Evolutionary conservation across 2,797 vertebrate genomes (phyloP).

Genomic region (Fistularia commersonii): DNA sequence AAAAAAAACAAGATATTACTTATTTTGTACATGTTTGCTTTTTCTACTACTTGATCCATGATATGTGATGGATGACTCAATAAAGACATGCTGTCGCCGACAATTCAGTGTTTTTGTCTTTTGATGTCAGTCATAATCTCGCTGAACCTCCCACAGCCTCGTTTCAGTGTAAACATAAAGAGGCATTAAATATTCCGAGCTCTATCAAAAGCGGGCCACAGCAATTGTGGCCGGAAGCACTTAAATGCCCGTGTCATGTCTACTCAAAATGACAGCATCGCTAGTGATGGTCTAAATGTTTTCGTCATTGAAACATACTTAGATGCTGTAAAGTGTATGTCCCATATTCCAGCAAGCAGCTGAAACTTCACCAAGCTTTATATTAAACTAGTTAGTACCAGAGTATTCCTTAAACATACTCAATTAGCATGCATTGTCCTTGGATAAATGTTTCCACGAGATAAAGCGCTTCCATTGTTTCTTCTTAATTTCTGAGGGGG

Average conservation of each 20-base stretch:
- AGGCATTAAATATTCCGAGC: constrained; percentile 49
- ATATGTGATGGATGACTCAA: constrained; percentile 53
- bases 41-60: constrained; percentile 39
- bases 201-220: constrained; percentile 29
- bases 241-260: constrained; percentile 38
- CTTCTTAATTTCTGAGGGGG: constrained; percentile 49
- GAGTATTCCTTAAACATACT: constrained; percentile 24
- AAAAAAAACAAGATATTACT: constrained; percentile 24
- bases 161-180: constrained; percentile 46
- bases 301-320: constrained; percentile 26
- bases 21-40: constrained; percentile 16
- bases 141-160: constrained; percentile 50
- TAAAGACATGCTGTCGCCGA: constrained; percentile 58
- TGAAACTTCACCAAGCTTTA: constrained; percentile 1
- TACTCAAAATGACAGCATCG: constrained; percentile 27
- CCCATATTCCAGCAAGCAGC: constrained; percentile 7
- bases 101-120: constrained; percentile 38
- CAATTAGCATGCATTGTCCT: constrained; percentile 58
- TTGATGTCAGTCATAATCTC: constrained; percentile 50
- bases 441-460: constrained; percentile 56
- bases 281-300: constrained; percentile 29
- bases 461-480: constrained; percentile 61
- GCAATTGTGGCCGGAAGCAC: constrained; percentile 11
- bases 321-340: constrained; percentile 9
- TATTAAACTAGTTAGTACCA: constrained; percentile 1